Evolutionary conservation across 2,113 vertebrate species (phyloP).

Genomic region (Lycaon pictus): DNA sequence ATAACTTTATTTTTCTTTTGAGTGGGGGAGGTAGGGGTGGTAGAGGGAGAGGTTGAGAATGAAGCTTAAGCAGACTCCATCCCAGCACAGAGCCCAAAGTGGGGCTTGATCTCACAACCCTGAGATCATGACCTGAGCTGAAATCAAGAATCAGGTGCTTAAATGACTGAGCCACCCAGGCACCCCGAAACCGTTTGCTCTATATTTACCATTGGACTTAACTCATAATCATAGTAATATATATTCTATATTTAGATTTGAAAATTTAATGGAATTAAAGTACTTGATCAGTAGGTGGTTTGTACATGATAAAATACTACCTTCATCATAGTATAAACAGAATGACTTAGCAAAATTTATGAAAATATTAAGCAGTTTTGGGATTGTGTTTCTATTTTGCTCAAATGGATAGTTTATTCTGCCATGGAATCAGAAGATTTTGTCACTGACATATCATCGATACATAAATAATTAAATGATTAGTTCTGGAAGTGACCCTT

Average conservation of each 20-base stretch:
- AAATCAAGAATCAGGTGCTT: background rate
- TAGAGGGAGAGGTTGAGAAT: background rate
- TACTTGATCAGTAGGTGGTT: background rate
- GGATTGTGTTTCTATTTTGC: background rate
- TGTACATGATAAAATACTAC: background rate
- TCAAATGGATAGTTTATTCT: background rate
- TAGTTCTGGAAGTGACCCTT: background rate
- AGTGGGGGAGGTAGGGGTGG: background rate
- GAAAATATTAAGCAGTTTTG: background rate
- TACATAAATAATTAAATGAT: background rate
- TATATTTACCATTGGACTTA: slow-evolving; percentile 2
- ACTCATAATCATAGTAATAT: background rate
- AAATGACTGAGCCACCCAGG: background rate
- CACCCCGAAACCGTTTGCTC: background rate
- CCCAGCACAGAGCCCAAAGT: background rate
- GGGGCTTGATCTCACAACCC: background rate
- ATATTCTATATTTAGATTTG: background rate
- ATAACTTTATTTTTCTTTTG: background rate
- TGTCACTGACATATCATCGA: background rate
- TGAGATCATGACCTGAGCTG: background rate
- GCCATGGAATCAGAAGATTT: background rate
- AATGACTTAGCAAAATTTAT: background rate
- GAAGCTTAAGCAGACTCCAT: background rate
- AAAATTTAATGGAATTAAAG: background rate
- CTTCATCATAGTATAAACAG: background rate